A percentile compares a stretch with the other conserved stretches of the same genome.
Evolutionary conservation across 2,113 vertebrate genomes (phyloP).

Genomic region (Sminthopsis crassicaudata): DNA sequence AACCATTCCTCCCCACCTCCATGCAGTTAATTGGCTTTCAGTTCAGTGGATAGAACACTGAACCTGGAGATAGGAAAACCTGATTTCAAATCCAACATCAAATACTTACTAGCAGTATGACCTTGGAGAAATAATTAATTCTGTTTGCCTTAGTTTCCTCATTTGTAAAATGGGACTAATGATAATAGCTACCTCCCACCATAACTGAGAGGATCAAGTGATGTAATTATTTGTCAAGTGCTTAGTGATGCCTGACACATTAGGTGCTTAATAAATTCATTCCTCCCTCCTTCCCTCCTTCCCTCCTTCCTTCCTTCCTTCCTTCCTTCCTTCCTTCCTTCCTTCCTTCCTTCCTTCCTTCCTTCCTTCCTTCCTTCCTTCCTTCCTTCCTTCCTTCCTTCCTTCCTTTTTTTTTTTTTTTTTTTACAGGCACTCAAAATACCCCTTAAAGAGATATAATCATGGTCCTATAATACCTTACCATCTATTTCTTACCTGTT

Average conservation of each 20-base stretch:
- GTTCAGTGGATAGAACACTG: too few species aligned
- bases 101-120: too few species aligned
- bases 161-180: not conserved
- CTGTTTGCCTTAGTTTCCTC: not conserved
- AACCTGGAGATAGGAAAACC: too few species aligned
- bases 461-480: too few species aligned
- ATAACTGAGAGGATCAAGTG: not conserved
- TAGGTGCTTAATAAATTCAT: not conserved
- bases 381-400: not conserved
- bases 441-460: too few species aligned
- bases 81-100: too few species aligned
- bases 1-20: too few species aligned
- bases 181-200: not conserved
- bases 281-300: too few species aligned
- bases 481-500: not conserved
- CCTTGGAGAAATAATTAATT: not conserved
- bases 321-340: too few species aligned
- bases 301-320: not conserved
- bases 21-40: too few species aligned
- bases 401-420: not conserved
- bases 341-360: not conserved
- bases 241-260: not conserved
- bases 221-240: not conserved
- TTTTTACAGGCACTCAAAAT: too few species aligned
- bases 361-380: not conserved